Base-by-base conservation (phyloP, 2,797 vertebrate species). In the Todus mexicanus region DNA sequence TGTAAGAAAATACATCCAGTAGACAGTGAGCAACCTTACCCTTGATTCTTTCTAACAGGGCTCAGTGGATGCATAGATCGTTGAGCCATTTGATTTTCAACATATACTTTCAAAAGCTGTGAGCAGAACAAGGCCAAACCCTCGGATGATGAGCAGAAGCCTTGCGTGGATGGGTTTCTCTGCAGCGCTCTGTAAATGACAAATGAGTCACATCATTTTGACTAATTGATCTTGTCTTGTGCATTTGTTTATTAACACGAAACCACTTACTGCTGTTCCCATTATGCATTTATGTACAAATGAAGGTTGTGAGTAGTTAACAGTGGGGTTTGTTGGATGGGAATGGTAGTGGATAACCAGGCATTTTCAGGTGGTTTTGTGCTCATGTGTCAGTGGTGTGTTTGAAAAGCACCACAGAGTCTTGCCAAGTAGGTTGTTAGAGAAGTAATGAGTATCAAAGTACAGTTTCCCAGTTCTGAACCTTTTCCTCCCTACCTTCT, bases 171-270 rank as follows among this genome's bases (percentile, higher is more conserved):
- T 63, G 90, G 87, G 69, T 43, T 90, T 31, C 10, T 74, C 50
- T 25, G 68, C 38, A 27, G 35, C 0, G 3, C n/a, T 72, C 71
- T 50, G 60, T 14, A 84, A 87, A 77, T 83, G 92, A 92, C 78
- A 92, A 87, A 90, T 89, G 88, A 96, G 50, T 95, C 88, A 74
- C 86, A 91, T 93, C 38, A 47, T 84, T 90, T 85, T 94, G 84
- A 79, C 92, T 96, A 96, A 93, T 82, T 95, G 88, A 77, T 93
- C 90, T 83, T 92, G 69, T 82, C 90, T 87, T 18, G 29, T 84
- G 75, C 69, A 54, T 94, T 93, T 96, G 93, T 95, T 95, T 94
- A 77, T 96, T 83, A 92, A 90, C 77, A 85, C 47, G 53, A 54
- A 94, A 51, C 27, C 35, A 48, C 65, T 72, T 87, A 53, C 57